Base-by-base conservation (phyloP, 2,888 invertebrate genomes). In the Amphipoea lucens region DNA sequence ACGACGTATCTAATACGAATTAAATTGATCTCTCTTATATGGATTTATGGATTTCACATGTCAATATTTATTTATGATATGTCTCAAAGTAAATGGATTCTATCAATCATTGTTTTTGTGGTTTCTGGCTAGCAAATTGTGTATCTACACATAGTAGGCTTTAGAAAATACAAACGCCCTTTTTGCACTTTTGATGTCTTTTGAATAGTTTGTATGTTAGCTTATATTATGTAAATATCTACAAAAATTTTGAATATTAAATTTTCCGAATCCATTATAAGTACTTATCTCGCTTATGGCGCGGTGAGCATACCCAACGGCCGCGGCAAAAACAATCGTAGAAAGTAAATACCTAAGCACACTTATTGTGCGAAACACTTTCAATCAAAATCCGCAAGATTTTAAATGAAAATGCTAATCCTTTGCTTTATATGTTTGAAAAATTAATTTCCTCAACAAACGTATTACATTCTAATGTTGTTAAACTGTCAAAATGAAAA, bases 21-120 rank as follows among this genome's bases (percentile, higher is more conserved):
- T 82, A 78, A 82, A 84, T 82, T 89, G 76, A 80, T 84, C 69
- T 78, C 42, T 42, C 73, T 62, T 84, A 77, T 57, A 74, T 45
- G 74, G 72, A 79, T 83, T 88, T 84, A 76, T 73, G 54, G 70
- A 65, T 79, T 79, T 84, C 69, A 54, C 72, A 72, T 75, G 78
- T 68, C 72, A 48, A 54, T 63, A 65, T 77, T 74, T 57, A 20
- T 78, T 83, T 72, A 51, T 71, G 69, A 65, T 60, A 57, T 70
- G 48, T 81, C 17, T 69, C 45, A 14, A 62, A 76, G 23, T 79
- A 88, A 82, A 86, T 70, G 36, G 57, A 62, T 76, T 76, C 2
- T 40, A 40, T 65, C 40, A 11, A 23, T 66, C 40, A 54, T 62
- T 68, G 36, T 48, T 17, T 72, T 29, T 68, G n/a, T 29, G 4